These are phyloP conservation scores for Entomobrya multifasciata DNA, from an alignment of 2,888 invertebrate genomes.

Conservation along the genomic window DNA sequence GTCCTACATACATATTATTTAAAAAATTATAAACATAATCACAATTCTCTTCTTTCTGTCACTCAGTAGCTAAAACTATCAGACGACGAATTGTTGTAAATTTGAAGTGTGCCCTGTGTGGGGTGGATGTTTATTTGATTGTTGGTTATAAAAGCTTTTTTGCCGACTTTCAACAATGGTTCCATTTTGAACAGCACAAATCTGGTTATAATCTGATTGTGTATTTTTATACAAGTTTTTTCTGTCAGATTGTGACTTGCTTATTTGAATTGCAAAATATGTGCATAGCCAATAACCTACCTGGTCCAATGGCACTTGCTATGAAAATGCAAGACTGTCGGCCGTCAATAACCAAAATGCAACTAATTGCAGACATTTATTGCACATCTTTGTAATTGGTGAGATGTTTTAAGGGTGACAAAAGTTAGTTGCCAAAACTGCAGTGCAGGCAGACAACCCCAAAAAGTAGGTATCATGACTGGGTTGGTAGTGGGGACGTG, in stretches of 20 bases:
- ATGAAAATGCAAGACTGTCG: neutral
- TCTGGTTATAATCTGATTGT: neutral
- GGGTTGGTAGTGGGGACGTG: neutral
- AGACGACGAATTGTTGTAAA: no score
- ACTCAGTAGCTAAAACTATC: no score
- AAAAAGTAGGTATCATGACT: neutral
- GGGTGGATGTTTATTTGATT: neutral
- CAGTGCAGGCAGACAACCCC: no score
- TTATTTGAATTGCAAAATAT: no score
- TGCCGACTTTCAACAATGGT: neutral
- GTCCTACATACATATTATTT: slow-evolving; percentile 59
- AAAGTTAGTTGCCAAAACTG: neutral
- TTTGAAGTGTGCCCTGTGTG: neutral
- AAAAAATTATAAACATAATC: neutral
- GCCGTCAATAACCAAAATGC: neutral
- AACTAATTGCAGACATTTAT: no score
- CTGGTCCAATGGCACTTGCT: neutral
- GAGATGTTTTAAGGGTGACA: no score
- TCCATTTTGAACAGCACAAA: no score
- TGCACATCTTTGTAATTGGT: no score
- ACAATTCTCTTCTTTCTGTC: neutral
- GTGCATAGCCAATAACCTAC: no score
- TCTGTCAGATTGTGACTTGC: no score
- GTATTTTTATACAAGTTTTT: no score
- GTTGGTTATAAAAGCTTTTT: neutral